Base-by-base conservation (phyloP, 2,888 invertebrate species). In the Microctonus brassicae region DNA sequence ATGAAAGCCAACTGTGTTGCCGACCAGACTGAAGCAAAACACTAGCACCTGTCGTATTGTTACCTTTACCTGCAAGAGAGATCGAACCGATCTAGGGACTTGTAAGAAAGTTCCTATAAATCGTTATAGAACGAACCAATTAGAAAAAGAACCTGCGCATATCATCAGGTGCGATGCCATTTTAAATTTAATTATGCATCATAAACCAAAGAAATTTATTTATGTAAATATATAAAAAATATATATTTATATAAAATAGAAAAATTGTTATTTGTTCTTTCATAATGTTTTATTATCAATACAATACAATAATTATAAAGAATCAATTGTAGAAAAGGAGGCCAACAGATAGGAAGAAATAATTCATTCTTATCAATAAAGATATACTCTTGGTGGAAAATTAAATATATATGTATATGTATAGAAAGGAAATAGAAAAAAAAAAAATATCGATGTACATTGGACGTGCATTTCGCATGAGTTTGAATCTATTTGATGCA, bases 231-330 rank as follows among this genome's bases (percentile, higher is more conserved):
- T n/a, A n/a, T n/a, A n/a, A n/a, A n/a, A n/a, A n/a, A 60, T n/a
- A 53, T 29, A 64, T 60, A 24, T 66, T 10, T 10, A 10, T 20
- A 4, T 13, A 34, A 36, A 4, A 20, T 36, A 53, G 29, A 65
- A 20, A 1, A 17, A 63, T 47, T 7, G 29, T 24, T 33, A 62
- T 58, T n/a, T 47, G 17, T 68, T 55, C 58, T 69, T 73, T 75
- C 65, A 67, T 58, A 66, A 36, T 39, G 52, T 52, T 75, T 77
- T 77, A 76, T 78, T 77, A 77, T 70, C 67, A 76, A 75, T 78
- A 75, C 76, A 76, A 73, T 77, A 76, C 52, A 65, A 71, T 24
- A 42, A 55, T 69, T 34, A 67, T 29, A 17, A 53, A 36, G 52
- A 69, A 63, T 63, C 47, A 63, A 70, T 58, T 65, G 70, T 65